A percentile compares a stretch with the other conserved stretches of the same genome.
Conservation (phyloP, 2,113 vertebrate genomes). For the Rhabdornis inornatus region DNA sequence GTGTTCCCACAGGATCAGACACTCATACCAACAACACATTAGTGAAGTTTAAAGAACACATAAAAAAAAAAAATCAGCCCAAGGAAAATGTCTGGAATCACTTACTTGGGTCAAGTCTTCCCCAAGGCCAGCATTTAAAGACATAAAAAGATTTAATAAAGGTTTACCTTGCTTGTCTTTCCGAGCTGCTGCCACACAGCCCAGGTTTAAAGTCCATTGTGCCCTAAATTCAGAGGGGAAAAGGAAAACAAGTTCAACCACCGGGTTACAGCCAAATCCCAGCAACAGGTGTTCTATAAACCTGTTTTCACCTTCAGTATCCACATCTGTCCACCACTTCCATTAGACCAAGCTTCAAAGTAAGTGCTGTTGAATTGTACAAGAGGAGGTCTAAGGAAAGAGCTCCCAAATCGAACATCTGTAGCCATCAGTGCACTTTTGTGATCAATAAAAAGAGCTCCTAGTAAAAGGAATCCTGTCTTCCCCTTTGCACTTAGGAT, state of each 20-base stretch:
- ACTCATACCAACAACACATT: neutral
- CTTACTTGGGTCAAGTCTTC: neutral
- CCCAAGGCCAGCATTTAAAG: neutral
- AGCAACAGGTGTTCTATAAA: neutral
- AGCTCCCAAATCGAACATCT: neutral
- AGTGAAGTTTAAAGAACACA: neutral
- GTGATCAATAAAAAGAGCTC: neutral
- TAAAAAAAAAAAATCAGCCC: neutral
- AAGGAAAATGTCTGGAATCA: neutral
- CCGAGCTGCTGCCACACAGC: neutral
- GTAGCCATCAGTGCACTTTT: neutral
- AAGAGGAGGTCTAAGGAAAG: neutral
- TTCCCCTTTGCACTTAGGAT: neutral
- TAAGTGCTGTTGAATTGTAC: neutral
- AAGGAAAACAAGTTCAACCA: neutral
- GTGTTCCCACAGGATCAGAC: neutral
- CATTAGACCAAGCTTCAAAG: neutral
- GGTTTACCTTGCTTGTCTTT: constrained; percentile 15
- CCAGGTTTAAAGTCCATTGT: neutral
- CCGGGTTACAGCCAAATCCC: neutral
- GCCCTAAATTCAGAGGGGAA: neutral
- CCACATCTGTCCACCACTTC: rapidly evolving
- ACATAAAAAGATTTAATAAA: neutral
- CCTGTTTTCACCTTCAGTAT: neutral
- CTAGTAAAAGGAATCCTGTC: neutral